A percentile compares a stretch with the other conserved stretches of the same genome.
Evolutionary conservation across 2,888 invertebrate genomes (phyloP).

Genomic region (Margaritifera margaritifera): DNA sequence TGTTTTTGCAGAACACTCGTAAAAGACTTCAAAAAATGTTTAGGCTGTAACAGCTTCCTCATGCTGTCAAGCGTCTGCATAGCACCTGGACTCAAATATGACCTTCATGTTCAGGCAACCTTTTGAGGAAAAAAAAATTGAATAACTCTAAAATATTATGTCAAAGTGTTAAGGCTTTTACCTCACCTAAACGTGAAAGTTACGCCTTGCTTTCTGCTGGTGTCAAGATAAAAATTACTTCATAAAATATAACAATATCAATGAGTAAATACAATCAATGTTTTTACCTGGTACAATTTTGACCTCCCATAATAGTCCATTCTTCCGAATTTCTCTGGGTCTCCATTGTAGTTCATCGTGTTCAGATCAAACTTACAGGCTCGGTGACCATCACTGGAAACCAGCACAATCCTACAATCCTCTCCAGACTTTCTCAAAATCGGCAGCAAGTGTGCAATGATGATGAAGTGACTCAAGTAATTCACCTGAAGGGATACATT

Average conservation of each 20-base stretch:
- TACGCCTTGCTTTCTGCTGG: conserved; percentile 3
- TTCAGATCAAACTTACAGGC: conserved; percentile 30
- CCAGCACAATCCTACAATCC: conserved; percentile 46
- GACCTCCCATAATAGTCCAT: conserved; percentile 48
- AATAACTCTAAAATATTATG: too few relatives aligned
- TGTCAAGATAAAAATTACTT: conserved; percentile 8
- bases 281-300: conserved; percentile 50
- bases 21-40: too few relatives aligned
- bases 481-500: conserved; percentile 34
- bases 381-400: conserved; percentile 47
- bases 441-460: conserved; percentile 46
- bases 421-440: conserved; percentile 43
- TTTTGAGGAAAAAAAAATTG: too few relatives aligned
- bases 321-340: conserved; percentile 28
- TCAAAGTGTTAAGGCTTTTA: too few relatives aligned
- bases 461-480: conserved; percentile 53
- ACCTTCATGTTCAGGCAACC: too few relatives aligned
- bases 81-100: too few relatives aligned
- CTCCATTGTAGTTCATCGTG: conserved; percentile 35
- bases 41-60: too few relatives aligned
- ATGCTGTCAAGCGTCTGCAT: too few relatives aligned
- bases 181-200: too few relatives aligned
- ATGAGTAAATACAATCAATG: not conserved
- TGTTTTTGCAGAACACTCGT: too few relatives aligned
- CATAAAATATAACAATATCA: not conserved